Base-by-base conservation (phyloP, 1,140 invertebrate species). In the Lordiphosa stackelbergi region DNA sequence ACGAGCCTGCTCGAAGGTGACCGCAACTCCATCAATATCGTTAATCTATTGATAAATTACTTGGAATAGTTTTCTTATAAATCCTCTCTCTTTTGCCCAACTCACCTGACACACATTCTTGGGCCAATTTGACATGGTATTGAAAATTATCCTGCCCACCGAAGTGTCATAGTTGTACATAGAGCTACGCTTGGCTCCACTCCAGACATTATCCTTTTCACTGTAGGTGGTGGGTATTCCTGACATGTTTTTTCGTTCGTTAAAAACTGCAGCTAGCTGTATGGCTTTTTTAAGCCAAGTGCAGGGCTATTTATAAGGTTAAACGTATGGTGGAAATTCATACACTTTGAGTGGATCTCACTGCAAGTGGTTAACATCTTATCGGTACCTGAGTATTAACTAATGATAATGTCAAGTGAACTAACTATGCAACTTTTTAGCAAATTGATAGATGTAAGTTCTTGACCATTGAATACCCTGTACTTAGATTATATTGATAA, bases 201-300 rank as follows among this genome's bases (percentile, higher is more conserved):
- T 77, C 77, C 77, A 83, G 10, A 68, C 71, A 4, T 64, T 73
- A 70, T 83, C 73, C 78, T 66, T 84, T 19, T 77, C 73, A 53
- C 46, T 70, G 31, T 84, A 84, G 10, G 45, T 70, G 12, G 62
- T 72, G 13, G 69, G 78, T 58, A 83, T 60, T 40, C 57, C 57
- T 13, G 68, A 35, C 72, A 83, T 81, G n/a, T 24, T 88, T 91
- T 91, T 56, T 35, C 22, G 9, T 43, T 24, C 3, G 38, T 16
- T 28, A 0, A 4, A 53, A 49, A 36, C 12, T 64, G 24, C 38
- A 55, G 11, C 54, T 9, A 36, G 38, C 38, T 61, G 13, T 74
- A 52, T 12, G 41, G 12, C 28, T 8, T 31, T 8, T 3, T 46
- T 22, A 28, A 10, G 2, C 10, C 19, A 4, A 19, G 19, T 46